Base-by-base conservation (phyloP, 2,113 vertebrate species). In the Leptocoma aspasia region DNA sequence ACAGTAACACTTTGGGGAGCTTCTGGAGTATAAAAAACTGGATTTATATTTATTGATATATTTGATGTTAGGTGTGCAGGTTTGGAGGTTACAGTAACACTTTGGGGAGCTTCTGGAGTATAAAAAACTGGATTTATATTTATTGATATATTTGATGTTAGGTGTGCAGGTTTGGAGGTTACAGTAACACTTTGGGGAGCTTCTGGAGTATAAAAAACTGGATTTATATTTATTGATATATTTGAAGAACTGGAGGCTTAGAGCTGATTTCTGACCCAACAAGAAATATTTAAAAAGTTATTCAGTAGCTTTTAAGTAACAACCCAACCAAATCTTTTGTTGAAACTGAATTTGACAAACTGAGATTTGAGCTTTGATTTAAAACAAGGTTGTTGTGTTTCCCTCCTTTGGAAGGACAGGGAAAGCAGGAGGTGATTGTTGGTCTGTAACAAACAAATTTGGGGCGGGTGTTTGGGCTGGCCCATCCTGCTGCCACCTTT, bases 301-400 rank as follows among this genome's bases (percentile, higher is more conserved):
- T 0, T 64, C 28, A 3, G 57, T 7, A 61, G 31, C 65, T 83
- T 86, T 47, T 35, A 42, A 53, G 22, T 20, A 47, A 53, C 4
- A n/a, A 60, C 18, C 26, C 53, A 82, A 18, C 2, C 59, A 41
- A 26, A 37, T 24, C n/a, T 76, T 79, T 7, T 7, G 3, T 24
- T 61, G 37, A 39, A 82, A 49, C 9, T 6, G 28, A 31, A 21
- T 54, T 90, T 65, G 21, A 8, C 20, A 1, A 31, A 11, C 5
- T 24, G 33, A 52, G 52, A 0, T 17, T 23, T 7, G 71, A 86
- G 68, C 30, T 82, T 45, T 56, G 77, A 7, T 70, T 27, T 44
- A 0, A 69, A 39, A 10, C 1, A 0, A 1, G 1, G 0, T 20
- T 11, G 1, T 0, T 8, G 41, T 7, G 28, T 23, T 75, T 59